Conservation (phyloP, 1,140 invertebrate genomes). For the Micrasema minimum region DNA sequence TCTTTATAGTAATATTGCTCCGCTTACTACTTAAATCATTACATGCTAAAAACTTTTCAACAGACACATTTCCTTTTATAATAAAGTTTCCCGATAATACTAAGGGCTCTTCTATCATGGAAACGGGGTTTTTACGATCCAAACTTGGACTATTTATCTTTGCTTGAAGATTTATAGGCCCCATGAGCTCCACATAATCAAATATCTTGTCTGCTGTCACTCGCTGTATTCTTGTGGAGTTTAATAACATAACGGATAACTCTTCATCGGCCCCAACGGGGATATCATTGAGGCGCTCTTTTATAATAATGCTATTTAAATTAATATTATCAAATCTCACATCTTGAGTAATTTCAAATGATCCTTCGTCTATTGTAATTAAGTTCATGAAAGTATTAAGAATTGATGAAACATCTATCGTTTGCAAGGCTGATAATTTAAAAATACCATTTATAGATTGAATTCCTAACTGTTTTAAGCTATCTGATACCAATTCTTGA, state of each 20-base stretch:
- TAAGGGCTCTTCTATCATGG: slow-evolving; percentile 51
- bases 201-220: slow-evolving; percentile 56
- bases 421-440: slow-evolving; percentile 25
- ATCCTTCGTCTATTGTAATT: slow-evolving; percentile 52
- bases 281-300: slow-evolving; percentile 55
- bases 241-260: slow-evolving; percentile 56
- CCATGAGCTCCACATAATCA: slow-evolving; percentile 56
- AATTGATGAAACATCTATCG: slow-evolving; percentile 36
- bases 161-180: slow-evolving; percentile 56
- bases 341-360: slow-evolving; percentile 54
- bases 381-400: slow-evolving; percentile 36
- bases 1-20: slow-evolving; percentile 45
- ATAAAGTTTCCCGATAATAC: slow-evolving; percentile 55
- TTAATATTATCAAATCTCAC: slow-evolving; percentile 55
- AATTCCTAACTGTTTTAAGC: slow-evolving; percentile 37
- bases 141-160: slow-evolving; percentile 56
- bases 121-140: slow-evolving; percentile 56
- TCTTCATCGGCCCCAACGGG: slow-evolving; percentile 48
- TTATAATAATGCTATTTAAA: slow-evolving; percentile 54
- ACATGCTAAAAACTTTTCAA: slow-evolving; percentile 53
- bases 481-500: slow-evolving; percentile 44
- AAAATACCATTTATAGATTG: slow-evolving; percentile 37
- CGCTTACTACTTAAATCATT: slow-evolving; percentile 52
- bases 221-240: slow-evolving; percentile 54
- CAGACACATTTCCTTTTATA: slow-evolving; percentile 55